Evolutionary conservation across 1,140 invertebrate species (phyloP).

Genomic region (Telenomus remus): DNA sequence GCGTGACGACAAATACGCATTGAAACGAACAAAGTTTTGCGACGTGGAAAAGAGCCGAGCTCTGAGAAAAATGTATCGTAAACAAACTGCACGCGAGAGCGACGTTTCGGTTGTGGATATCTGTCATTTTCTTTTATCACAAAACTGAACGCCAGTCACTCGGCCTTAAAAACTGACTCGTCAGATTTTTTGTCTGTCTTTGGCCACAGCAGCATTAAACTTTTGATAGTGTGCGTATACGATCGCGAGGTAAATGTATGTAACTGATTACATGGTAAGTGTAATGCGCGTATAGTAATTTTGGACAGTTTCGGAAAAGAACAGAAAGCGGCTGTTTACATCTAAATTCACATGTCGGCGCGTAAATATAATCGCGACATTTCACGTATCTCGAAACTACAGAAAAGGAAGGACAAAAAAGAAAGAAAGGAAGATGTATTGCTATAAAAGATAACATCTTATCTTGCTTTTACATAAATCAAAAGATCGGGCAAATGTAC

Average conservation of each 20-base stretch:
- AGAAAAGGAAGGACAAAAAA: too few species aligned
- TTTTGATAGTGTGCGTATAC: too few species aligned
- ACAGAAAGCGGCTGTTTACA: slow-evolving; percentile 12
- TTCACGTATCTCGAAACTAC: slow-evolving; percentile 7
- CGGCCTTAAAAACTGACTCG: too few species aligned
- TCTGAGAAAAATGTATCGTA: slow-evolving; percentile 10
- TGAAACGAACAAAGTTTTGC: too few species aligned
- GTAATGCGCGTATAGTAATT: too few species aligned
- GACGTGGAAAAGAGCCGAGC: not conserved
- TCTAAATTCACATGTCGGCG: slow-evolving; percentile 15
- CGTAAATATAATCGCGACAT: slow-evolving; percentile 18
- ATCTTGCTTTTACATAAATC: slow-evolving; percentile 33
- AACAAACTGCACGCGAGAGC: slow-evolving; percentile 9
- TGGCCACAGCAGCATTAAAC: too few species aligned
- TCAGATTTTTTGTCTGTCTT: too few species aligned
- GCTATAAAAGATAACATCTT: slow-evolving; percentile 28
- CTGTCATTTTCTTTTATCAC: slow-evolving; percentile 37
- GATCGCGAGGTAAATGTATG: too few species aligned
- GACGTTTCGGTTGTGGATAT: slow-evolving; percentile 14
- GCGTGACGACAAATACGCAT: too few species aligned
- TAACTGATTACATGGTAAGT: too few species aligned
- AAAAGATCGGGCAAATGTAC: slow-evolving; percentile 4
- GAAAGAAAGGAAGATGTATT: slow-evolving; percentile 19
- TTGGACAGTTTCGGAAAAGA: slow-evolving; percentile 6
- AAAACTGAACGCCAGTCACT: slow-evolving; percentile 17